These are phyloP conservation scores for Lochmaea crataegi DNA, from an alignment of 2,888 invertebrate species.

Conservation along the genomic window DNA sequence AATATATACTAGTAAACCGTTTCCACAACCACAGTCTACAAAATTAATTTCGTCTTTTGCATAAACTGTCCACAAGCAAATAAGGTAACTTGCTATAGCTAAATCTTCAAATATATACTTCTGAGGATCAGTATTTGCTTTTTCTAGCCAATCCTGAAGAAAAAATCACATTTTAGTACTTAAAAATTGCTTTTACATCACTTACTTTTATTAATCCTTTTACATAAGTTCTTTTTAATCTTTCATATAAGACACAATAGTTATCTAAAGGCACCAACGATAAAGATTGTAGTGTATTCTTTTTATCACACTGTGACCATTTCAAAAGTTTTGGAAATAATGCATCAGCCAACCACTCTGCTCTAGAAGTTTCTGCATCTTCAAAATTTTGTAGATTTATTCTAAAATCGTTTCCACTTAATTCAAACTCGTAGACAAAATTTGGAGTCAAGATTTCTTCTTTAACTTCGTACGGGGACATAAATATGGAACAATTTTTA, in stretches of 20 bases:
- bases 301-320: constrained; percentile 69
- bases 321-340: constrained; percentile 73
- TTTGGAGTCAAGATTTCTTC: constrained; percentile 64
- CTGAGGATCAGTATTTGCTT: constrained; percentile 90
- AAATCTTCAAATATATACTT: constrained; percentile 98
- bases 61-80: constrained; percentile 77
- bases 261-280: constrained; percentile 74
- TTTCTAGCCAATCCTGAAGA: constrained; percentile 87
- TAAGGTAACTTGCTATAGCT: constrained; percentile 89
- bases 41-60: constrained; percentile 68
- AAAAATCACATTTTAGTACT: not conserved
- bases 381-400: constrained; percentile 62
- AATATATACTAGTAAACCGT: constrained; percentile 92
- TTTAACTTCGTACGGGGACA: constrained; percentile 65
- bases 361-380: constrained; percentile 62
- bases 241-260: constrained; percentile 79
- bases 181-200: not conserved
- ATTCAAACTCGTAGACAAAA: constrained; percentile 66
- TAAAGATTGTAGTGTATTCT: constrained; percentile 68
- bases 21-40: constrained; percentile 97
- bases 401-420: constrained; percentile 53
- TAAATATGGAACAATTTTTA: constrained; percentile 64
- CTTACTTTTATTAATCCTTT: constrained; percentile 76
- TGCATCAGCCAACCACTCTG: constrained; percentile 69
- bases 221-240: constrained; percentile 84